Conservation (phyloP, 2,797 vertebrate genomes). For the Enteromius thamalakanensis region DNA sequence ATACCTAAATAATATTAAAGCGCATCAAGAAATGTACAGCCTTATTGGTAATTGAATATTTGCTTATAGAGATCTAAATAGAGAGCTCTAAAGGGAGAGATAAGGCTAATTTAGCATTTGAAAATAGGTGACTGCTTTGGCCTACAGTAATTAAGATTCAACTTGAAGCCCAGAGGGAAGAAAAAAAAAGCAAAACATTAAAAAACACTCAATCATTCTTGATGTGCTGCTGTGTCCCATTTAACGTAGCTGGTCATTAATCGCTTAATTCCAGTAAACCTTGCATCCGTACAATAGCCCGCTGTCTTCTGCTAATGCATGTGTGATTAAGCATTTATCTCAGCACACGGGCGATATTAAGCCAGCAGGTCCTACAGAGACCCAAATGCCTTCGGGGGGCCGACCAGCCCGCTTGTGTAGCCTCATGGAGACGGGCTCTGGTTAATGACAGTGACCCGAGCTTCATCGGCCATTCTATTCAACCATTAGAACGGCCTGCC, state of each 20-base stretch:
- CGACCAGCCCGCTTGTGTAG: conserved; percentile 72
- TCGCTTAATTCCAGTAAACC: conserved; percentile 98
- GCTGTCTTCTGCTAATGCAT: conserved; percentile 92
- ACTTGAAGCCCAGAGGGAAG: conserved; percentile 63
- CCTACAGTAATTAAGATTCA: conserved; percentile 78
- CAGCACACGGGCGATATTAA: conserved; percentile 86
- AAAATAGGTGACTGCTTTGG: conserved; percentile 72
- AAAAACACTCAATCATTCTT: conserved; percentile 89
- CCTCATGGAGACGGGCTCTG: conserved; percentile 79
- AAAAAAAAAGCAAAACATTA: conserved; percentile 68
- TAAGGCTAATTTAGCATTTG: neutral
- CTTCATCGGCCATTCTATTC: conserved; percentile 96
- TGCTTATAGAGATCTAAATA: neutral
- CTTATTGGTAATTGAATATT: neutral
- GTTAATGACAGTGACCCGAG: conserved; percentile 99
- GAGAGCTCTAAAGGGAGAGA: neutral
- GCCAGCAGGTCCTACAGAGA: conserved; percentile 93
- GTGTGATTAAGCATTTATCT: conserved; percentile 89
- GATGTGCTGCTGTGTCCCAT: conserved; percentile 80
- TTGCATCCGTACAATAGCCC: conserved; percentile 90
- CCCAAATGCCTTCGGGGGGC: conserved; percentile 82
- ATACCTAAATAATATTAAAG: neutral
- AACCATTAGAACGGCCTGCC: conserved; percentile 93
- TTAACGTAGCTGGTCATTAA: conserved; percentile 93
- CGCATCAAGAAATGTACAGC: neutral